phyloP scores from a whole-genome alignment of 2,113 vertebrate species.

The Charadrius vociferus region DNA sequence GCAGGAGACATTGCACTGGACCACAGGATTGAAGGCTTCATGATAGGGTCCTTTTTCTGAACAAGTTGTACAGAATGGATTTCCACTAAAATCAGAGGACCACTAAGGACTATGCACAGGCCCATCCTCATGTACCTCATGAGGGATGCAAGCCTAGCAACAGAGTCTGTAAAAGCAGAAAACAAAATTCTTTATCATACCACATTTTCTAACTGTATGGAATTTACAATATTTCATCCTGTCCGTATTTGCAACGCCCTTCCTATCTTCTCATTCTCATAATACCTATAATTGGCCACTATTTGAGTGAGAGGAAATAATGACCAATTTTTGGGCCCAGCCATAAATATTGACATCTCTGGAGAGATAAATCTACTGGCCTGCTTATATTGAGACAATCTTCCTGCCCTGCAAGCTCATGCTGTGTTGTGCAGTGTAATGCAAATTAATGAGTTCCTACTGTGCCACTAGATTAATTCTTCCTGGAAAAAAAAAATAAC shows the following conservation, averaged over 20 bases:
- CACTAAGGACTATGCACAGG: not conserved
- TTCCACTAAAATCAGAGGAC: not conserved
- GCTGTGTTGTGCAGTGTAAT: not conserved
- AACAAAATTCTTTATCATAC: not conserved
- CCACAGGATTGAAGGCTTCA: not conserved
- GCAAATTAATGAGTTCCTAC: not conserved
- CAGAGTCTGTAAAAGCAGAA: not conserved
- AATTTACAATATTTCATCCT: not conserved
- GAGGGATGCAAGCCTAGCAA: not conserved
- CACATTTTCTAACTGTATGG: not conserved
- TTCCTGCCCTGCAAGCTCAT: not conserved
- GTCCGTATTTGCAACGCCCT: not conserved
- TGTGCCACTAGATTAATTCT: not conserved
- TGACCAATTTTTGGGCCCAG: not conserved
- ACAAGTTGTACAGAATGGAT: not conserved
- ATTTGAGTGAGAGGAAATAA: not conserved
- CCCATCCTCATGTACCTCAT: not conserved
- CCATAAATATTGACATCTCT: not conserved
- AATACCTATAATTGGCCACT: not conserved
- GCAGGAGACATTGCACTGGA: accelerated
- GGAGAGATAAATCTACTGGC: not conserved
- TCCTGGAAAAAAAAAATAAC: not conserved
- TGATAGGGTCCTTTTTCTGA: not conserved
- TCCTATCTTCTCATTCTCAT: not conserved
- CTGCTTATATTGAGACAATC: not conserved